phyloP scores from a whole-genome alignment of 2,888 invertebrate species.

The Megaustenia siamemsis region DNA sequence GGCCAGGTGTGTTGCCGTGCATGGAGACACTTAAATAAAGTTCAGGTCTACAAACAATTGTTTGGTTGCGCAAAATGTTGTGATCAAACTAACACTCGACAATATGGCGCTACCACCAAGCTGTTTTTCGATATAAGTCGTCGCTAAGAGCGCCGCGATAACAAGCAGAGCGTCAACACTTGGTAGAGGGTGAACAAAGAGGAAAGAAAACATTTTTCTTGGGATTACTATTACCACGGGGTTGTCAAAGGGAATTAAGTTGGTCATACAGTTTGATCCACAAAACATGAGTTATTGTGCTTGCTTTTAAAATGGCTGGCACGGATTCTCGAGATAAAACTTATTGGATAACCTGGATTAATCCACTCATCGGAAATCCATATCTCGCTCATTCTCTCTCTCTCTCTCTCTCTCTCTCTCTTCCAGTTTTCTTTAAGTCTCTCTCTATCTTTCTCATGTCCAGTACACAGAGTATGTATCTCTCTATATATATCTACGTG shows the following conservation, averaged over 20 bases:
- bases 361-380: background rate
- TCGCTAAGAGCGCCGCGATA: background rate
- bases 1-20: background rate
- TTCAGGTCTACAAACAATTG: background rate
- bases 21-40: background rate
- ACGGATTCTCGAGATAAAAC: background rate
- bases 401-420: background rate
- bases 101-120: background rate
- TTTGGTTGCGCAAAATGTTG: background rate
- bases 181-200: background rate
- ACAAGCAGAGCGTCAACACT: background rate
- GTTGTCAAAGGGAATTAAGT: background rate
- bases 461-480: too few relatives aligned
- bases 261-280: background rate
- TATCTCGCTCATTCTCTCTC: background rate
- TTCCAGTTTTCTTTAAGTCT: too few relatives aligned
- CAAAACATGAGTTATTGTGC: background rate
- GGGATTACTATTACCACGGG: background rate
- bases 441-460: too few relatives aligned
- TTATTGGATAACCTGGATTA: background rate
- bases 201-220: background rate
- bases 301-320: background rate
- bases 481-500: too few relatives aligned
- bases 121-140: background rate
- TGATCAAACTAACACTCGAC: background rate